phyloP scores from a whole-genome alignment of 2,113 vertebrate genomes.

The Pleuronectes platessa region DNA sequence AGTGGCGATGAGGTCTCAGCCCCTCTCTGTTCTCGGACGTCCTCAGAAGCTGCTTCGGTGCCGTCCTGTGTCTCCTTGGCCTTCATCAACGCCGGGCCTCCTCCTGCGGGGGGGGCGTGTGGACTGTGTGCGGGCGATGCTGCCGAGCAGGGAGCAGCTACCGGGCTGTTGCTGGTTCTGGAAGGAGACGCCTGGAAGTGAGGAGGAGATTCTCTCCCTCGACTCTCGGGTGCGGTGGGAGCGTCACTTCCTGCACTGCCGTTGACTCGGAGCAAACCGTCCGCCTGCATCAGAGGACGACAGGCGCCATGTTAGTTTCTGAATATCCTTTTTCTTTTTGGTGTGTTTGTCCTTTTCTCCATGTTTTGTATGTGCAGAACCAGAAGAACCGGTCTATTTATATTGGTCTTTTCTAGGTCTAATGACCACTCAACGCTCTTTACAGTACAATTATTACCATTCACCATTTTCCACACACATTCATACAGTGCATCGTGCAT shows the following conservation, averaged over 20 bases:
- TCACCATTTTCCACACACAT: too few species aligned
- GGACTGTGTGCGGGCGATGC: conserved; percentile 7
- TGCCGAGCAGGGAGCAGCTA: conserved; percentile 1
- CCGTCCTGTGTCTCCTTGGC: background rate
- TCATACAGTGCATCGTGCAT: too few species aligned
- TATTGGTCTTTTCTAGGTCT: too few species aligned
- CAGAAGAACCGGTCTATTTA: too few species aligned
- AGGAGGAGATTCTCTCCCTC: conserved; percentile 68
- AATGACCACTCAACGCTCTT: too few species aligned
- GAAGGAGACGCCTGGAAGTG: conserved; percentile 69
- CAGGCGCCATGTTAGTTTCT: background rate
- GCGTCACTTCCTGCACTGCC: conserved; percentile 76
- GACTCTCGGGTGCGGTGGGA: conserved; percentile 70
- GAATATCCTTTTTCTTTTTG: too few species aligned
- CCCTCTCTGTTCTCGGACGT: conserved; percentile 13
- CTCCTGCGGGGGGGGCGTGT: background rate
- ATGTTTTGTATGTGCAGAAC: too few species aligned
- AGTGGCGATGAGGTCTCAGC: conserved; percentile 32
- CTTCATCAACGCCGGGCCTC: conserved; percentile 5
- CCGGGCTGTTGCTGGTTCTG: conserved; percentile 16
- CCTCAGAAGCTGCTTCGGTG: conserved; percentile 4
- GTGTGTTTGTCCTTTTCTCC: too few species aligned
- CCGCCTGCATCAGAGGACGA: conserved; percentile 76
- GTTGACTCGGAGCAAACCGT: conserved; percentile 87
- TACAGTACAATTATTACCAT: too few species aligned